phyloP scores from a whole-genome alignment of 2,888 invertebrate species.

The Electrophaes corylata region DNA sequence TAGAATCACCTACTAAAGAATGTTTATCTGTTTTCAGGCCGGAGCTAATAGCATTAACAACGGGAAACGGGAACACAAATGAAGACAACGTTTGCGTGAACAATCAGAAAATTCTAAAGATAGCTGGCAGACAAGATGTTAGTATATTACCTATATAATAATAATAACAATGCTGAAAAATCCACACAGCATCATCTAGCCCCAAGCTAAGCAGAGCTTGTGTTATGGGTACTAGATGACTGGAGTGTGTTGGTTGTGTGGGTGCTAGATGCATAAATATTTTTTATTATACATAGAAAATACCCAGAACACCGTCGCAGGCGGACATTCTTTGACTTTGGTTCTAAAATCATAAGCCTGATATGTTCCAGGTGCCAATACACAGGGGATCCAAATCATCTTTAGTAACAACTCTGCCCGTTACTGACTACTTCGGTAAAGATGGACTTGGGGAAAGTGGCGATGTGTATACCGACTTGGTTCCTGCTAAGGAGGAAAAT shows the following conservation, averaged over 20 bases:
- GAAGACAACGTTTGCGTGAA: slow-evolving; percentile 88
- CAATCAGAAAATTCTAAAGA: slow-evolving; percentile 86
- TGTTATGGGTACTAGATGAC: no score
- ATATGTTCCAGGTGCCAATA: slow-evolving; percentile 86
- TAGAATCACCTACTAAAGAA: no score
- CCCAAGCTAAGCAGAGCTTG: no score
- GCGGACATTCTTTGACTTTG: no score
- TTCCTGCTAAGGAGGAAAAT: slow-evolving; percentile 75
- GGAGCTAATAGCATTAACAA: slow-evolving; percentile 88
- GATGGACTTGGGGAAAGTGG: slow-evolving; percentile 89
- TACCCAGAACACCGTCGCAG: no score
- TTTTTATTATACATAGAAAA: no score
- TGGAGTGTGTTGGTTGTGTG: no score
- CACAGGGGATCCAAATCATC: slow-evolving; percentile 85
- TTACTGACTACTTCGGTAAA: slow-evolving; percentile 79
- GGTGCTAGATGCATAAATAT: no score
- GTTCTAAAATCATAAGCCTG: no score
- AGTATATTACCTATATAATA: no score
- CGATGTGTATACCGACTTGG: slow-evolving; percentile 66
- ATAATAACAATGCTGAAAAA: no score
- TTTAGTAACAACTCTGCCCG: slow-evolving; percentile 63
- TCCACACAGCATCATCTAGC: no score
- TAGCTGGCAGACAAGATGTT: slow-evolving; percentile 85
- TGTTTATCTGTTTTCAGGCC: slow-evolving; percentile 54
- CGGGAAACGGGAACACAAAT: slow-evolving; percentile 89